Percentiles rank a stretch among this genome's conserved stretches.
Conservation (phyloP, 2,888 invertebrate species). For the Actias luna region DNA sequence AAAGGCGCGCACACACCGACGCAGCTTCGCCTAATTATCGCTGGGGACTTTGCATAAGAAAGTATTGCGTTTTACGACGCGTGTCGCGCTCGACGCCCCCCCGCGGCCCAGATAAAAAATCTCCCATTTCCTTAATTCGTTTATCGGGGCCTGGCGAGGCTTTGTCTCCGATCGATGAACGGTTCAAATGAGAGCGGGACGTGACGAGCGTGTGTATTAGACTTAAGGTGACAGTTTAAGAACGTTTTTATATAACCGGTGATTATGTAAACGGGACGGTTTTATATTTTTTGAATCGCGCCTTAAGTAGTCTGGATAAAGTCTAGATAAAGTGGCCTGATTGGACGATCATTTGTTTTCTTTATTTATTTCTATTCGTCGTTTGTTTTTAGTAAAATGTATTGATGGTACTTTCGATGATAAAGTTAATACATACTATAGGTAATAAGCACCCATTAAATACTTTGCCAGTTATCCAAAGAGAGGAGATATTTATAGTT, state of each 20-base stretch:
- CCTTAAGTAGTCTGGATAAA: constrained; percentile 8
- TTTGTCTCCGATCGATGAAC: constrained; percentile 81
- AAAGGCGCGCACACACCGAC: constrained; percentile 60
- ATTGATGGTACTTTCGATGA: too few species aligned
- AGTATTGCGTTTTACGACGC: constrained; percentile 81
- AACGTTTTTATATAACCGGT: constrained; percentile 25
- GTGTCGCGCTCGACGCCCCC: constrained; percentile 58
- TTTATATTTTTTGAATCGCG: constrained; percentile 13
- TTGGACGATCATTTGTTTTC: background rate
- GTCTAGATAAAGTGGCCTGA: constrained; percentile 7
- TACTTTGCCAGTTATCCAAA: too few species aligned
- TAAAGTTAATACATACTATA: too few species aligned
- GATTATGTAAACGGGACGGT: constrained; percentile 25
- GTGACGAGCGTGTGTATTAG: constrained; percentile 78
- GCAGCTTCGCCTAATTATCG: constrained; percentile 75
- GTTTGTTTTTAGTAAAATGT: background rate
- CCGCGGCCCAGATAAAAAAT: constrained; percentile 79
- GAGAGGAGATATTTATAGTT: too few species aligned
- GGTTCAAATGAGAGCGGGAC: constrained; percentile 76
- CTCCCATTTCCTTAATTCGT: constrained; percentile 82
- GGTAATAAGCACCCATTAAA: too few species aligned
- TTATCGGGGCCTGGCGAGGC: constrained; percentile 78
- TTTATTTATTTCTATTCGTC: background rate
- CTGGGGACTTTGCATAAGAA: constrained; percentile 80
- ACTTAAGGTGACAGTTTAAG: constrained; percentile 66